phyloP scores from a whole-genome alignment of 92 coral and sea anemone species.

The Epizoanthus fatuus region DNA sequence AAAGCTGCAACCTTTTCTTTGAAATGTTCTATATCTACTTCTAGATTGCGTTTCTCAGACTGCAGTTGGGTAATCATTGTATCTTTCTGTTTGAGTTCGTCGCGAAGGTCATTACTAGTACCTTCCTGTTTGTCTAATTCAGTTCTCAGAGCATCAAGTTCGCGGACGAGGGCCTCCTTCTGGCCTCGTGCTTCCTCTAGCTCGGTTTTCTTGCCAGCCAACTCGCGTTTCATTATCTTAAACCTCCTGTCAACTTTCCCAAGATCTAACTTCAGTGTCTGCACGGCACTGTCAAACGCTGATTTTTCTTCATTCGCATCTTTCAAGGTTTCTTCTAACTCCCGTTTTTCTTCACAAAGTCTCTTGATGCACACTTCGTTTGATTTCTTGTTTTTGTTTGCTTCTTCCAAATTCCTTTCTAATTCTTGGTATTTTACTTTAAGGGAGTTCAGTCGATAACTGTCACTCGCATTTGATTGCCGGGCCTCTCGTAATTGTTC shows the following conservation, averaged over 20 bases:
- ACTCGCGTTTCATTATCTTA: slow-evolving; percentile 87
- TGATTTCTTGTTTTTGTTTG: slow-evolving; percentile 42
- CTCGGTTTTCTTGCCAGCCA: slow-evolving; percentile 65
- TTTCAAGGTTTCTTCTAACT: slow-evolving; percentile 55
- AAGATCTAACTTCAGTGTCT: slow-evolving; percentile 76
- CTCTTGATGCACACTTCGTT: slow-evolving; percentile 50
- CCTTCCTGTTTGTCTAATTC: slow-evolving; percentile 71
- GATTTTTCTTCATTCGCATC: slow-evolving; percentile 77
- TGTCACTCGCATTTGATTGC: slow-evolving; percentile 55
- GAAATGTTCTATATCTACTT: slow-evolving; percentile 58
- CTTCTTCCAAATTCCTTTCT: slow-evolving; percentile 61
- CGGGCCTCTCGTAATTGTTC: slow-evolving; percentile 72
- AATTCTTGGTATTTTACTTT: slow-evolving; percentile 44
- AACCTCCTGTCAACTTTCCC: slow-evolving; percentile 94
- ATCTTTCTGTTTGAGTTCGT: slow-evolving; percentile 69
- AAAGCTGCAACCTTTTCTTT: slow-evolving; percentile 53
- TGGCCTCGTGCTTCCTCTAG: slow-evolving; percentile 77
- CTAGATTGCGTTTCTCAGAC: slow-evolving; percentile 57
- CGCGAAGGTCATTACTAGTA: slow-evolving; percentile 62
- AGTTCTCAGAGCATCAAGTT: slow-evolving; percentile 69
- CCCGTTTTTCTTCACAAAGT: slow-evolving; percentile 72
- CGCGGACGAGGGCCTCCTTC: slow-evolving; percentile 69
- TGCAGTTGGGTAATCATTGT: slow-evolving; percentile 60
- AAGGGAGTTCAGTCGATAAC: slow-evolving; percentile 58
- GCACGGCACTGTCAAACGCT: slow-evolving; percentile 85